Evolutionary conservation across 2,797 vertebrate species (phyloP), one percentile per base, ranked within the genome.

Genomic region (Eulemur rubriventer): DNA sequence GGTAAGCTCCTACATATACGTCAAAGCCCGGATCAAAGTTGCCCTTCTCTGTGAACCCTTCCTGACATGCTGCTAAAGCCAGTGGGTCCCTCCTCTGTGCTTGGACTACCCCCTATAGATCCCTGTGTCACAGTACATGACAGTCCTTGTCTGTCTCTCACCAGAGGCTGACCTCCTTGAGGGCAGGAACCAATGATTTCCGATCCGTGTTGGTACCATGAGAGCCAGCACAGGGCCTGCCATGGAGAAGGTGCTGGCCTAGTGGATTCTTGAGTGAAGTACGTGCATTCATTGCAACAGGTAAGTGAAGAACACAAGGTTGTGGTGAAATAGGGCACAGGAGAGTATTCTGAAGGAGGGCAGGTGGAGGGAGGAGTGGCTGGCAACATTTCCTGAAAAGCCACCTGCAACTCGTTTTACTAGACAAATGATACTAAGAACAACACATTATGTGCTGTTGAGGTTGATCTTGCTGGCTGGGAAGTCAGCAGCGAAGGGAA

Each of bases 401-500:
- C 13, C 65, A 91, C 28, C 70, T 46, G 30, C 50, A 43, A 35
- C 43, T 57, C 1, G 10, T 35, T n/a, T 50, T 6, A 33, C 55
- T 57, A 63, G 41, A 17, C 46, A 22, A 52, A 43, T 17, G 17
- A 16, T 11, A 10, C 12, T 13, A 38, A 41, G 59, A 70, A 69
- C 0, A 9, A 18, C 50, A 30, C 11, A 1, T 2, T 3, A 3
- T 6, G 1, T 0, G 3, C 43, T 33, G 2, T 2, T 14, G 3
- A 43, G 12, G 61, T 12, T 35, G 41, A 26, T 55, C 22, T 14
- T 24, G 3, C 0, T 11, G 41, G 18, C 17, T n/a, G 11, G 35
- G 30, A 72, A 72, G 41, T 59, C 33, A 57, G 43, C 4, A 59
- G 69, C 26, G 9, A 35, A 16, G 69, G 7, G 18, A 41, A 38